A percentile compares a stretch with the other conserved stretches of the same genome.
phyloP scores from a whole-genome alignment of 2,888 invertebrate species.

The Prosapia bicincta region DNA sequence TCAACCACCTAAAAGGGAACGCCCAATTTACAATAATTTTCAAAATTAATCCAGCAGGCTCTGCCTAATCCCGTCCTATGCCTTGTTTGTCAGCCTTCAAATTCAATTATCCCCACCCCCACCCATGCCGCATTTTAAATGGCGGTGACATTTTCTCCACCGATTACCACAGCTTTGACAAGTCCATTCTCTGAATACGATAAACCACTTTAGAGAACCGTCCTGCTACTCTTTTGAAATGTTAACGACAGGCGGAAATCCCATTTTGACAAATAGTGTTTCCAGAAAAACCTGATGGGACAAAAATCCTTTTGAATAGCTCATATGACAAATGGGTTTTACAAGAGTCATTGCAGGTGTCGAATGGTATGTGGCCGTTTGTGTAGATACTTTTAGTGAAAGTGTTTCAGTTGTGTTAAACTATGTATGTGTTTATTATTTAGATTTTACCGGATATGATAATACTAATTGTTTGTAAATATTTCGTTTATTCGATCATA shows the following conservation, averaged over 20 bases:
- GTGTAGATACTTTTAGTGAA: too few relatives aligned
- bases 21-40: too few relatives aligned
- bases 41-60: neutral
- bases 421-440: too few relatives aligned
- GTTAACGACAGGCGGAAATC: neutral
- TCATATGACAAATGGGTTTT: neutral
- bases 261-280: neutral
- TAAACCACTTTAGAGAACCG: neutral
- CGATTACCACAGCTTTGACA: neutral
- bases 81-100: constrained; percentile 2
- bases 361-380: too few relatives aligned
- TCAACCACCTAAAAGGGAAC: too few relatives aligned
- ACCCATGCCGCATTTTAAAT: neutral
- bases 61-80: neutral
- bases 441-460: too few relatives aligned
- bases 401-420: too few relatives aligned
- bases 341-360: too few relatives aligned
- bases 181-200: neutral
- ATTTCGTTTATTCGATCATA: too few relatives aligned
- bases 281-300: neutral
- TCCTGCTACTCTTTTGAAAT: neutral
- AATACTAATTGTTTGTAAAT: too few relatives aligned
- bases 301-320: neutral
- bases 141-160: neutral
- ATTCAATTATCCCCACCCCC: neutral